These are phyloP conservation scores for Heliconius cydno DNA, from an alignment of 2,888 invertebrate genomes.

Conservation along the genomic window DNA sequence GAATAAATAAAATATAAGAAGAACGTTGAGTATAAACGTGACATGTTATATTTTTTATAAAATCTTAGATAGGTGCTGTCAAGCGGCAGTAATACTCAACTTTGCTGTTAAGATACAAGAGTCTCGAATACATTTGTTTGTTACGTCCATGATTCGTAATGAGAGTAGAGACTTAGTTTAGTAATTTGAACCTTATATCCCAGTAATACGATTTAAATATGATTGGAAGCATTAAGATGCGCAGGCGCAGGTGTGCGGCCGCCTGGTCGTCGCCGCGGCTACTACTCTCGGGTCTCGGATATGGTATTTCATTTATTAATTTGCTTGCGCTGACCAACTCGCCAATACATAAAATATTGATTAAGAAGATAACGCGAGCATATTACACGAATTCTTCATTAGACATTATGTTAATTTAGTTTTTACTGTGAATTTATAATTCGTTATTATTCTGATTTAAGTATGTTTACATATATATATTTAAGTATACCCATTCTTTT, in stretches of 20 bases:
- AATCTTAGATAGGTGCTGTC: conserved; percentile 64
- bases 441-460: background rate
- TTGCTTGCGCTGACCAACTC: conserved; percentile 75
- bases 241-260: conserved; percentile 80
- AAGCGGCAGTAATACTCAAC: conserved; percentile 72
- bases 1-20: background rate
- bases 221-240: conserved; percentile 62
- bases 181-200: conserved; percentile 42
- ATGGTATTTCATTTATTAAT: conserved; percentile 82
- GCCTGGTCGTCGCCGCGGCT: conserved; percentile 80
- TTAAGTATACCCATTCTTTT: background rate
- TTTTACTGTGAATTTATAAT: conserved; percentile 1
- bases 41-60: conserved; percentile 15
- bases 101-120: conserved; percentile 75
- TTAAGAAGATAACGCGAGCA: conserved; percentile 45
- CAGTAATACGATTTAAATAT: conserved; percentile 50
- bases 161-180: conserved; percentile 58
- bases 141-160: conserved; percentile 82
- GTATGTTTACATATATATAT: no score
- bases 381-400: conserved; percentile 21
- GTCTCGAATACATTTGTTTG: conserved; percentile 81
- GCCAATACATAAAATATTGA: conserved; percentile 60
- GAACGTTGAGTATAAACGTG: background rate
- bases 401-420: background rate
- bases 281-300: conserved; percentile 77